phyloP scores from a whole-genome alignment of 2,888 invertebrate species.

The Diarsia rubi region DNA sequence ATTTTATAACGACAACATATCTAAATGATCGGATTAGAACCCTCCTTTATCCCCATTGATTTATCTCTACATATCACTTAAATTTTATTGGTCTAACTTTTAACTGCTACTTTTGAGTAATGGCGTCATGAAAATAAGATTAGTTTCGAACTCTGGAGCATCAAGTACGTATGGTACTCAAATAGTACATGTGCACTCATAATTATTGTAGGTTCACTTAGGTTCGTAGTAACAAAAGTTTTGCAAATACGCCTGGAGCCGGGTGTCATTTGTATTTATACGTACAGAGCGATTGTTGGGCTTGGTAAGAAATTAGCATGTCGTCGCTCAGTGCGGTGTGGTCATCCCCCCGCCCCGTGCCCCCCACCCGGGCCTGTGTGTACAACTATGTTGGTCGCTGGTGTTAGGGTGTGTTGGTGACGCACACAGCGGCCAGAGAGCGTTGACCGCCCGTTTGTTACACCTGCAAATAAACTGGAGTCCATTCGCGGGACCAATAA shows the following conservation, averaged over 20 bases:
- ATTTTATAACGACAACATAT: conserved; percentile 83
- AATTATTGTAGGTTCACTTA: conserved; percentile 35
- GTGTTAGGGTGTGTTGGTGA: conserved; percentile 63
- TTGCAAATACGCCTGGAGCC: conserved; percentile 71
- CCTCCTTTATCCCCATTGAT: conserved; percentile 84
- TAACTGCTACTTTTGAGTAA: conserved; percentile 55
- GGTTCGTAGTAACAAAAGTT: conserved; percentile 67
- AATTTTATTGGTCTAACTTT: conserved; percentile 64
- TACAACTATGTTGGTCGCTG: conserved; percentile 54
- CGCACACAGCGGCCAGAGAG: conserved; percentile 77
- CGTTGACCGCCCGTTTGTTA: conserved; percentile 86
- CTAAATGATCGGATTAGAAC: conserved; percentile 84
- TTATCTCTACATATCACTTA: conserved; percentile 78
- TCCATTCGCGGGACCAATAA: conserved; percentile 79
- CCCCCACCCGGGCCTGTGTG: conserved; percentile 18
- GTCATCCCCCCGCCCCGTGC: conserved; percentile 64
- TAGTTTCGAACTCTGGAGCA: conserved; percentile 19
- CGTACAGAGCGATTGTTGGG: conserved; percentile 75
- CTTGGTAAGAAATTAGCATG: conserved; percentile 86
- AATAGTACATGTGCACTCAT: conserved; percentile 31
- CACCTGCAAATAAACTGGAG: conserved; percentile 87
- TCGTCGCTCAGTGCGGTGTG: conserved; percentile 74
- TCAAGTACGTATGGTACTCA: conserved; percentile 1
- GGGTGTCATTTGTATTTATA: conserved; percentile 69
- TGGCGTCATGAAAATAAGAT: conserved; percentile 46